A percentile compares a stretch with the other conserved stretches of the same genome.
Conservation (phyloP, 1,140 invertebrate genomes). For the Hylaeus volcanicus region DNA sequence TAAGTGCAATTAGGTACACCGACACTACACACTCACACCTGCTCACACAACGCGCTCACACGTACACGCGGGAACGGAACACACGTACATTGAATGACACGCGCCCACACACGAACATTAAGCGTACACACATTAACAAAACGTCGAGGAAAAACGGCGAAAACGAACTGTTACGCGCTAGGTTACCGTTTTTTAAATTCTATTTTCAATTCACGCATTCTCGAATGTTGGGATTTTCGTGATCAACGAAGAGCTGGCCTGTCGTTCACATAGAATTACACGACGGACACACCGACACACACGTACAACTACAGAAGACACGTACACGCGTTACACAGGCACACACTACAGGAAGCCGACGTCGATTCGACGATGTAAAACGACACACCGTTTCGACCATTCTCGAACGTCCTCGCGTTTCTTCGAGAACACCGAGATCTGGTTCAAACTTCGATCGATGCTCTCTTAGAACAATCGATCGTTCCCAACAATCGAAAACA, state of each 20-base stretch:
- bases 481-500: not conserved
- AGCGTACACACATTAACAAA: constrained; percentile 56
- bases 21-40: constrained; percentile 42
- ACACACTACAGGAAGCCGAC: constrained; percentile 49
- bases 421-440: not conserved
- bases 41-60: constrained; percentile 53
- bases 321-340: not conserved
- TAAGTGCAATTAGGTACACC: constrained; percentile 81
- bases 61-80: constrained; percentile 12
- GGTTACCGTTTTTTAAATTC: constrained; percentile 80
- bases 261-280: constrained; percentile 74
- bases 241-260: constrained; percentile 81
- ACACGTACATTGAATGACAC: constrained; percentile 14
- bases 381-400: constrained; percentile 25
- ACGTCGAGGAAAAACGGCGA: constrained; percentile 57
- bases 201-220: constrained; percentile 80
- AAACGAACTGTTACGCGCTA: constrained; percentile 79
- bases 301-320: not conserved
- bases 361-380: constrained; percentile 58
- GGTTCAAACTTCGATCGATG: not conserved
- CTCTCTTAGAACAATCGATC: not conserved
- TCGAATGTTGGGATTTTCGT: constrained; percentile 80
- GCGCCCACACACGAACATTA: constrained; percentile 37
- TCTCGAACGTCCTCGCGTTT: constrained; percentile 35
- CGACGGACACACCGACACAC: not conserved